These are phyloP conservation scores for Papilio glaucus DNA, from an alignment of 1,140 invertebrate genomes.

Conservation along the genomic window DNA sequence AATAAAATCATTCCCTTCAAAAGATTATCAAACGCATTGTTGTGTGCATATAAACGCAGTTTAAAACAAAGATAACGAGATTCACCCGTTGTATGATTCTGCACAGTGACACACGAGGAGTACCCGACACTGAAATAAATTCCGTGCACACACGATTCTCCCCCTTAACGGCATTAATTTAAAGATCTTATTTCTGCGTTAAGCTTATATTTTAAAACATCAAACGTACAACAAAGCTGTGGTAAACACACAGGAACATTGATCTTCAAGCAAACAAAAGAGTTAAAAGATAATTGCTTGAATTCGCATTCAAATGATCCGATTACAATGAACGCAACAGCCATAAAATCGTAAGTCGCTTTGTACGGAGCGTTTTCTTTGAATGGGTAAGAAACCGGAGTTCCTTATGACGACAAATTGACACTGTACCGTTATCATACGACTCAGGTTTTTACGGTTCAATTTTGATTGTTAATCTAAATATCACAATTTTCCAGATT, in stretches of 20 bases:
- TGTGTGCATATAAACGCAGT: neutral
- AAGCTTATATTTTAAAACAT: neutral
- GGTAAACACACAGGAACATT: neutral
- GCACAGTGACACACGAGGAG: neutral
- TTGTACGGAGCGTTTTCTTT: constrained; percentile 22
- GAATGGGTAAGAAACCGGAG: constrained; percentile 10
- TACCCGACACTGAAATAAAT: neutral
- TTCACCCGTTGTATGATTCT: neutral
- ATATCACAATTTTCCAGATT: neutral
- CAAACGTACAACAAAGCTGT: neutral
- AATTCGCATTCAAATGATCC: neutral
- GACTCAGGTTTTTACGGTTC: constrained; percentile 18
- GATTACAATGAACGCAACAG: constrained; percentile 13
- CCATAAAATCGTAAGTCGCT: constrained; percentile 4
- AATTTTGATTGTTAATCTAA: neutral
- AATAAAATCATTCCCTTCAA: neutral
- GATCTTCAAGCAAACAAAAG: neutral
- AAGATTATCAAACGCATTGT: neutral
- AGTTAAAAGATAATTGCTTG: constrained; percentile 7
- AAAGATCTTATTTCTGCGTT: neutral
- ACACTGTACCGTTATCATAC: constrained; percentile 22
- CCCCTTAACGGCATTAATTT: neutral
- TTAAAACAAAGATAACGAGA: constrained; percentile 1
- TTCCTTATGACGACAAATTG: neutral
- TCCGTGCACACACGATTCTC: neutral